Evolutionary conservation across 2,113 vertebrate species (phyloP).

Genomic region (Oryctolagus cuniculus): DNA sequence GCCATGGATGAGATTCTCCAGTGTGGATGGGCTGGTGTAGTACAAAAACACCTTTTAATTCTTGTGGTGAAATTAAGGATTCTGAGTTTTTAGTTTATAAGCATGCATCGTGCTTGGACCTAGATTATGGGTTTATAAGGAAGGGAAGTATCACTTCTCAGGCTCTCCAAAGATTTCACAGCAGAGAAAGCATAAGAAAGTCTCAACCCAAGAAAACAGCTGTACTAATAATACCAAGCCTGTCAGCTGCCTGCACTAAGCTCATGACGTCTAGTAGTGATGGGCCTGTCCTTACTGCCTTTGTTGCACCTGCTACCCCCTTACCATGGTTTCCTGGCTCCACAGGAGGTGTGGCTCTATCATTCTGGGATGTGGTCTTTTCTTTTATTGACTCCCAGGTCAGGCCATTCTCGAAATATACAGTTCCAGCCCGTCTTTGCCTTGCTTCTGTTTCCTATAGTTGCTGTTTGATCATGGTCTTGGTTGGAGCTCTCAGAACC

Average conservation of each 20-base stretch:
- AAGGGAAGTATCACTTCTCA: background rate
- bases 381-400: background rate
- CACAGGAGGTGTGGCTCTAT: background rate
- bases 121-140: background rate
- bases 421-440: too few relatives aligned
- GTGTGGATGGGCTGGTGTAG: background rate
- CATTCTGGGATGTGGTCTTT: background rate
- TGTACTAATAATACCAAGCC: background rate
- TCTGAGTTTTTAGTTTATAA: slow-evolving; percentile 37
- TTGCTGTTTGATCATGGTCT: too few relatives aligned
- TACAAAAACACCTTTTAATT: background rate
- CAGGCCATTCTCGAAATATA: background rate
- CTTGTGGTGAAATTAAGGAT: slow-evolving; percentile 14
- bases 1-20: background rate
- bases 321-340: background rate
- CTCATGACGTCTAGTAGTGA: background rate
- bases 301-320: background rate
- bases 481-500: too few relatives aligned
- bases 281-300: background rate
- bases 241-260: background rate
- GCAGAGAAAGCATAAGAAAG: background rate
- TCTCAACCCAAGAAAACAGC: background rate
- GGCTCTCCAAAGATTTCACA: background rate
- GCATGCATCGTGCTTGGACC: background rate
- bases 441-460: too few relatives aligned